Percentiles rank a stretch among this genome's conserved stretches.
Conservation (phyloP, 2,888 invertebrate genomes). For the Dynastes hyllus region DNA sequence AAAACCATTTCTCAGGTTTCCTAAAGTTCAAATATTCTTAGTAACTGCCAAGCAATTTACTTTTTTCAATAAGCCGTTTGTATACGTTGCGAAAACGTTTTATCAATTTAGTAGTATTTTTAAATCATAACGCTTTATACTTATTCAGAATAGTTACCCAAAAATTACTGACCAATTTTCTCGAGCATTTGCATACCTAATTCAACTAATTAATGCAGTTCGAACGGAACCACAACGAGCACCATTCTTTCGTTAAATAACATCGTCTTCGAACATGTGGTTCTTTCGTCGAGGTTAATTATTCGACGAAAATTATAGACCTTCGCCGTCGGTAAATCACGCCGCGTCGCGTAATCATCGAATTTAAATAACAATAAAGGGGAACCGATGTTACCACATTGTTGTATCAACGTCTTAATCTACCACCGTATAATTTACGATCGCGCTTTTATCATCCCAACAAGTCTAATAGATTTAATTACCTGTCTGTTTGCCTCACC, state of each 20-base stretch:
- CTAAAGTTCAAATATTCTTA: no score
- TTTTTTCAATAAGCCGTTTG: no score
- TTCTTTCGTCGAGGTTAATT: slow-evolving; percentile 24
- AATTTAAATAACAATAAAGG: slow-evolving; percentile 46
- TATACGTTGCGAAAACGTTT: background rate
- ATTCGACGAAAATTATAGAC: slow-evolving; percentile 42
- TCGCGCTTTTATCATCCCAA: slow-evolving; percentile 34
- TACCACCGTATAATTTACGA: slow-evolving; percentile 36
- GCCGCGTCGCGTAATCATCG: slow-evolving; percentile 31
- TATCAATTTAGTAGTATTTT: background rate
- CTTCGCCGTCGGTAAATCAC: slow-evolving; percentile 33
- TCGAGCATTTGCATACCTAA: slow-evolving; percentile 23
- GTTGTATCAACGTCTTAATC: slow-evolving; percentile 38
- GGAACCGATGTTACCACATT: slow-evolving; percentile 32
- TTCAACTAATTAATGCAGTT: slow-evolving; percentile 16
- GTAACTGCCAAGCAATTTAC: no score
- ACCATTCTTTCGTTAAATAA: background rate
- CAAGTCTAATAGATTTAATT: slow-evolving; percentile 39
- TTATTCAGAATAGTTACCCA: background rate
- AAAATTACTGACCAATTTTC: background rate
- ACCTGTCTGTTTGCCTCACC: slow-evolving; percentile 27
- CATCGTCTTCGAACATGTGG: slow-evolving; percentile 17
- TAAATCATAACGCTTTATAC: background rate
- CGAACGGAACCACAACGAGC: background rate
- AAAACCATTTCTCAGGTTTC: no score